These are phyloP conservation scores for Creontiades dilutus DNA, from an alignment of 2,888 invertebrate genomes.

Conservation along the genomic window DNA sequence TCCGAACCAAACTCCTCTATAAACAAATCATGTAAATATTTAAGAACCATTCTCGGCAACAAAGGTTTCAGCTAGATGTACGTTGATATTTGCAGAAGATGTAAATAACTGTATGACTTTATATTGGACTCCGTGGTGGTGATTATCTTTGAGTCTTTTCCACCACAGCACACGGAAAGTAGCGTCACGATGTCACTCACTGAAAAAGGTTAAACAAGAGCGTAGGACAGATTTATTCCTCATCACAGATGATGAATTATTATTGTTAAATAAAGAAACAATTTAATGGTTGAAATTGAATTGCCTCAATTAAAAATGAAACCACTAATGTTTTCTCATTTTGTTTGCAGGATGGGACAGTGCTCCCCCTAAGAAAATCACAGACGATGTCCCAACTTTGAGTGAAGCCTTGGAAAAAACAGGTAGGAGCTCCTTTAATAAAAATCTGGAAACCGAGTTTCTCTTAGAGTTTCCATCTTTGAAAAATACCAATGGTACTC, in stretches of 20 bases:
- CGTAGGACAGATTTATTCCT: no score
- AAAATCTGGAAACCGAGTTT: no score
- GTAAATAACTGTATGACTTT: not conserved
- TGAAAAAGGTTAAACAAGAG: constrained; percentile 6
- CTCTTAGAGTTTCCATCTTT: no score
- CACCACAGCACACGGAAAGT: not conserved
- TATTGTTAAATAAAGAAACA: no score
- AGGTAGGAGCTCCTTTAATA: not conserved
- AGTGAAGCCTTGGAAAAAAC: constrained; percentile 25
- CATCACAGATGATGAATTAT: no score
- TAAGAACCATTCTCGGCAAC: not conserved
- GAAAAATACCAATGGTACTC: no score
- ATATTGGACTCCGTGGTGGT: not conserved
- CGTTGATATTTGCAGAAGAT: not conserved
- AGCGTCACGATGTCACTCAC: not conserved
- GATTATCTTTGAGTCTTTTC: not conserved
- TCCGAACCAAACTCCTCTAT: not conserved
- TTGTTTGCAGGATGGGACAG: not conserved
- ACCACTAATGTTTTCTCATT: not conserved
- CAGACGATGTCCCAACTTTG: not conserved
- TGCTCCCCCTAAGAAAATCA: not conserved
- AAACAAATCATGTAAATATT: constrained; percentile 12
- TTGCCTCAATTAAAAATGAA: no score
- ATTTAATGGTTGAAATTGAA: no score
- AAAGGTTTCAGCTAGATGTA: not conserved